These are phyloP conservation scores for Spodoptera frugiperda DNA, from an alignment of 1,140 invertebrate genomes.

Conservation along the genomic window DNA sequence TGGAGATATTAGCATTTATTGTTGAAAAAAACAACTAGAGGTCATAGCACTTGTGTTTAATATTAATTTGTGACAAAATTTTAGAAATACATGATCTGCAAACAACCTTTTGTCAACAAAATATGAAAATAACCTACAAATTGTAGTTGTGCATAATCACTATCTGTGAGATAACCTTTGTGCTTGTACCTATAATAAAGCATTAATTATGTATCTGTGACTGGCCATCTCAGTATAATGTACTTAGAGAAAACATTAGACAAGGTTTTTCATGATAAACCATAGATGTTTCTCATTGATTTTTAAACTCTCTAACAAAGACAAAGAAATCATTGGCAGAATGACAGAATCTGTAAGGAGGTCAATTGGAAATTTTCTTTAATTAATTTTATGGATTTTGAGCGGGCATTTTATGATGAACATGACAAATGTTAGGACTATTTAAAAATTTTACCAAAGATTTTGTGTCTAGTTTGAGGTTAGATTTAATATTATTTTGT, in stretches of 20 bases:
- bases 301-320: not conserved
- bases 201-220: not conserved
- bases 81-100: not conserved
- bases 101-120: conserved; percentile 14
- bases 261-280: no score
- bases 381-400: not conserved
- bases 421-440: not conserved
- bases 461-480: no score
- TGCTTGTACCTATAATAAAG: not conserved
- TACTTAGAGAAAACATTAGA: not conserved
- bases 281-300: conserved; percentile 4
- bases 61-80: conserved; percentile 6
- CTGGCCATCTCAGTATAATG: not conserved
- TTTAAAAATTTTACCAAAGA: not conserved
- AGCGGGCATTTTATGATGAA: not conserved
- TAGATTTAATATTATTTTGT: no score
- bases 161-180: conserved; percentile 17
- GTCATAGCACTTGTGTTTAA: not conserved
- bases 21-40: conserved; percentile 20
- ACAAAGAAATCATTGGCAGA: not conserved
- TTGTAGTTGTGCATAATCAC: conserved; percentile 1
- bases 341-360: not conserved
- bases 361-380: conserved; percentile 1
- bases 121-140: conserved; percentile 18
- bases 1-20: conserved; percentile 4